A percentile compares a stretch with the other conserved stretches of the same genome.
phyloP scores from a whole-genome alignment of 2,888 invertebrate genomes.

The Lycaena phlaeas region DNA sequence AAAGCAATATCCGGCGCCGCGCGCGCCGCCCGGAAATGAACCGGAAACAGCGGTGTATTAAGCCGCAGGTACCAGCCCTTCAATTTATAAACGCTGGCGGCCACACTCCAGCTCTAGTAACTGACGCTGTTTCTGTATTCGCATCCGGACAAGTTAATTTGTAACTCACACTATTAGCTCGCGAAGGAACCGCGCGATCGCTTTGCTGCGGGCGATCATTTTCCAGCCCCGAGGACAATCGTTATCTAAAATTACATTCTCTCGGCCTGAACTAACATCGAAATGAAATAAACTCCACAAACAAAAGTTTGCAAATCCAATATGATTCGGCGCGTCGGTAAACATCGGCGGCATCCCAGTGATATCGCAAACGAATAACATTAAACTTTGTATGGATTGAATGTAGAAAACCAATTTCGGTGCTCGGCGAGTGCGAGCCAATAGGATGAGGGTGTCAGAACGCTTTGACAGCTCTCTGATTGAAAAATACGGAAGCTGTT shows the following conservation, averaged over 20 bases:
- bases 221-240: conserved; percentile 39
- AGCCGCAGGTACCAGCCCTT: conserved; percentile 72
- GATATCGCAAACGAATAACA: conserved; percentile 74
- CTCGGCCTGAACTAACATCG: conserved; percentile 66
- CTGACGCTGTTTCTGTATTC: conserved; percentile 30
- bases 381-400: conserved; percentile 75
- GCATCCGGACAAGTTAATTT: conserved; percentile 59
- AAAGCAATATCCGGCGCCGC: conserved; percentile 74
- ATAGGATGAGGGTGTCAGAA: conserved; percentile 75
- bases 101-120: conserved; percentile 42
- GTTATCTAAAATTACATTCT: conserved; percentile 61
- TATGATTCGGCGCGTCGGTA: conserved; percentile 72
- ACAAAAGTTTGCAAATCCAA: conserved; percentile 74
- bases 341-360: conserved; percentile 72
- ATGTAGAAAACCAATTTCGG: conserved; percentile 75
- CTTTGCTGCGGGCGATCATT: background rate
- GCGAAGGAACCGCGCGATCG: too few species aligned
- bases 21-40: conserved; percentile 73
- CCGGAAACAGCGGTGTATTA: conserved; percentile 74
- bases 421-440: conserved; percentile 72
- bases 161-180: conserved; percentile 31
- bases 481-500: conserved; percentile 76
- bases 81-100: conserved; percentile 71
- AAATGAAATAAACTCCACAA: conserved; percentile 72
- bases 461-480: conserved; percentile 77